phyloP scores from a whole-genome alignment of 2,888 invertebrate species.

The Drosophila anomelani region DNA sequence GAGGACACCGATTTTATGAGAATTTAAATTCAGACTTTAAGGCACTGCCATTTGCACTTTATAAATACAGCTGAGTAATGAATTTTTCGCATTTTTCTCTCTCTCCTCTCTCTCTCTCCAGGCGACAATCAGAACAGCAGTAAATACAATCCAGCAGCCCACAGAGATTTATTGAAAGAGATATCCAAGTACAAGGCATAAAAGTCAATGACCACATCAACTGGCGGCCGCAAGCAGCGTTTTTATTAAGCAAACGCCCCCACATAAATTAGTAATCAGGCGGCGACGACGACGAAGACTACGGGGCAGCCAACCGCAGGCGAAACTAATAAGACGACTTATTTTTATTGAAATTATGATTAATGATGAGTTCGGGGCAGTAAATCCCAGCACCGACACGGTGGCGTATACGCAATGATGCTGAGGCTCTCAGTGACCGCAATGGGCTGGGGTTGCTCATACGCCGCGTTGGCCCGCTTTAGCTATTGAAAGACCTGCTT shows the following conservation, averaged over 20 bases:
- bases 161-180: slow-evolving; percentile 29
- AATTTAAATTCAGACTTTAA: slow-evolving; percentile 44
- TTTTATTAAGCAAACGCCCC: slow-evolving; percentile 70
- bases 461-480: slow-evolving; percentile 26
- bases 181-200: slow-evolving; percentile 35
- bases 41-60: slow-evolving; percentile 27
- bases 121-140: slow-evolving; percentile 33
- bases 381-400: slow-evolving; percentile 20
- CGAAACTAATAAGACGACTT: slow-evolving; percentile 66
- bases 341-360: slow-evolving; percentile 81
- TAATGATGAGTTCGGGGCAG: slow-evolving; percentile 64
- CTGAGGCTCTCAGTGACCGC: slow-evolving; percentile 1
- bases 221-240: slow-evolving; percentile 55
- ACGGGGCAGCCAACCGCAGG: slow-evolving; percentile 29
- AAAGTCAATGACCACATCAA: slow-evolving; percentile 39
- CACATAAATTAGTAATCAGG: slow-evolving; percentile 73
- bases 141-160: slow-evolving; percentile 24
- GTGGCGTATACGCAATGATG: slow-evolving; percentile 27
- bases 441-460: slow-evolving; percentile 38
- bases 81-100: slow-evolving; percentile 5
- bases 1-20: slow-evolving; percentile 9
- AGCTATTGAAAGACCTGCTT: slow-evolving; percentile 36
- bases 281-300: slow-evolving; percentile 30
- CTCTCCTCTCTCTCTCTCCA: slow-evolving; percentile 1
- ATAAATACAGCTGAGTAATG: slow-evolving; percentile 36